Base-by-base conservation (phyloP, 2,113 vertebrate species). In the Sylvia atricapilla region DNA sequence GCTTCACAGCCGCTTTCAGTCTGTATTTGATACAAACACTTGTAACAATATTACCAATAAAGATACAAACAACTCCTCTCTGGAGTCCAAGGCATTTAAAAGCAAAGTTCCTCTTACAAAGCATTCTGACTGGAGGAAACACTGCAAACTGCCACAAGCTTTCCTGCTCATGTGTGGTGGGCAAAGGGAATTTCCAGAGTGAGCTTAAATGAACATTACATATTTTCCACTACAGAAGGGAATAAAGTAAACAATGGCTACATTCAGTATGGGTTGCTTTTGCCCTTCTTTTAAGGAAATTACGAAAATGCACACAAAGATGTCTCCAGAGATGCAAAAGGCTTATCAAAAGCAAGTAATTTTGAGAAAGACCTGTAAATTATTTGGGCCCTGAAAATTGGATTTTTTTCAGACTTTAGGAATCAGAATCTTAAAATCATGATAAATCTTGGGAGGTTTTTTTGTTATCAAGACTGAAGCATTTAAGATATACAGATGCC, bases 251-350 rank as follows among this genome's bases (percentile, higher is more conserved):
- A 49, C 17, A 82, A 47, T 73, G 59, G 66, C 20, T 70, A 35
- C 35, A 28, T 85, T 47, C 63, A 50, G 35, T 55, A n/a, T 69
- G 31, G 50, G 27, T 83, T 67, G 17, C 30, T 66, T 87, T 94
- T 87, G 46, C 31, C 31, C 52, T 80, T 87, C 41, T 78, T 82
- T 46, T 39, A 62, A 87, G 75, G 75, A 90, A 94, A 70, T 53
- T 25, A 43, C 18, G 66, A 53, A 82, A 76, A 66, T 55, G 13
- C 50, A 18, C 1, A 0, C 11, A 33, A 73, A 64, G 44, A 91
- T n/a, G 14, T 68, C 44, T 74, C 35, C 17, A 82, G 47, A 78
- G 37, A 13, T 85, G 53, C 43, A 37, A 73, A 49, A 85, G 30
- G 6, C 33, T 89, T 58, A 8, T 31, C 15, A 66, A 89, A 87